Evolutionary conservation across 2,888 invertebrate genomes (phyloP), one percentile per base, ranked within the genome.

Genomic region (Bombyx huttoni): DNA sequence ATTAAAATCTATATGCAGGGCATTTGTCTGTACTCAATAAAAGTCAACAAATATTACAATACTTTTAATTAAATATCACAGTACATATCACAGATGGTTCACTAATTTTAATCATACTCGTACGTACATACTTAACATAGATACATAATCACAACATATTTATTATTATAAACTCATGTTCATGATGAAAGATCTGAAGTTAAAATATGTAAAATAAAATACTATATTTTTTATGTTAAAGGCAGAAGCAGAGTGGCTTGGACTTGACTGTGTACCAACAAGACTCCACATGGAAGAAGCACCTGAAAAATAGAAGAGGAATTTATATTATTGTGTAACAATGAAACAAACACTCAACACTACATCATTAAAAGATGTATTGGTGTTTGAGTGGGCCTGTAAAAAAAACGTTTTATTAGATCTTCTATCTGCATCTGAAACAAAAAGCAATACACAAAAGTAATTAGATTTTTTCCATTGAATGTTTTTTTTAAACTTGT

Each of bases 191-290:
- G 76, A 63, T 69, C 59, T 74, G 53, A 61, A 68, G 62, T 57
- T 70, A 51, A 75, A 61, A 63, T 65, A 70, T 56, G 74, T 56
- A 60, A 66, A 65, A 67, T 81, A 83, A 81, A 67, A 62, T 63
- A 65, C 69, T 73, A 75, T 64, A 76, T 72, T 82, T 75, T 87
- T 85, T 85, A 73, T 65, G 76, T 88, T 89, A 74, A 83, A 90
- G 90, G 86, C 89, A 65, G 90, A 90, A 83, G 89, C 89, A 64
- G 90, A 90, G 74, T 90, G 90, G 89, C 84, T 88, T 69, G 91
- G 91, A 67, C 89, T 91, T 75, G 91, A 91, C 81, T 90, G 91
- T 78, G 91, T 91, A 73, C 91, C 91, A 70, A 91, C 91, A 71
- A 87, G 91, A 76, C 87, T 91, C 78, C 89, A 88, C 69, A 83